These are phyloP conservation scores for Morus bassanus DNA, from an alignment of 2,797 vertebrate species.

Conservation along the genomic window DNA sequence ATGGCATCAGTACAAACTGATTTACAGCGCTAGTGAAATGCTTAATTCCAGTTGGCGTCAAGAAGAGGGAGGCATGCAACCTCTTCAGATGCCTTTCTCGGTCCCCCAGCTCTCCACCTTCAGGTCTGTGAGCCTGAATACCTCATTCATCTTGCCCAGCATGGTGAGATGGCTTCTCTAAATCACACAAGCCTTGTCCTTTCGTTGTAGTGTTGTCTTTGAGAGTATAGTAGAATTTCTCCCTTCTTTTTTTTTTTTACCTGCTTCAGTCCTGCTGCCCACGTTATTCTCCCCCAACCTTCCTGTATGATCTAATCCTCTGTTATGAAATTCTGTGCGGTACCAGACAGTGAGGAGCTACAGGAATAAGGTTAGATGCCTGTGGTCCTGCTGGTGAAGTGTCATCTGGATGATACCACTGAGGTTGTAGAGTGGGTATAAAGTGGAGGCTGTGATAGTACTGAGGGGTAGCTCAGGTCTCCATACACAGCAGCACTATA, in stretches of 20 bases:
- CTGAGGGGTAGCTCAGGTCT: background rate
- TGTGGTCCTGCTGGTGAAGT: background rate
- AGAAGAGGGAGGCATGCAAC: background rate
- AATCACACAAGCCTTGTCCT: background rate
- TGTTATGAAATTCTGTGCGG: background rate
- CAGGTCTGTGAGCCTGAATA: background rate
- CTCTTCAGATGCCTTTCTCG: background rate
- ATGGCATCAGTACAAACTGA: background rate
- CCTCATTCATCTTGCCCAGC: background rate
- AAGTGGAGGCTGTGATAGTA: background rate
- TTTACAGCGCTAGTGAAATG: background rate
- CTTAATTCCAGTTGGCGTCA: background rate
- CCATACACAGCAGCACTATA: background rate
- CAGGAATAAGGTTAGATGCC: background rate
- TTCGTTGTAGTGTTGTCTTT: background rate
- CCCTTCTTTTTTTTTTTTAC: background rate
- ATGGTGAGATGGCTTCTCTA: background rate
- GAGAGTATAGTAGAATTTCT: background rate
- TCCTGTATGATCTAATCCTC: background rate
- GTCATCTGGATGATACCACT: background rate
- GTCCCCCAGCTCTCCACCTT: background rate
- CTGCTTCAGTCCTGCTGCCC: background rate
- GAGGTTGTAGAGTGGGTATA: background rate
- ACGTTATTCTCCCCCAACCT: background rate
- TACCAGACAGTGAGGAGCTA: background rate